These are phyloP conservation scores for Genyomyrus donnyi DNA, from an alignment of 2,113 vertebrate species.

Conservation along the genomic window DNA sequence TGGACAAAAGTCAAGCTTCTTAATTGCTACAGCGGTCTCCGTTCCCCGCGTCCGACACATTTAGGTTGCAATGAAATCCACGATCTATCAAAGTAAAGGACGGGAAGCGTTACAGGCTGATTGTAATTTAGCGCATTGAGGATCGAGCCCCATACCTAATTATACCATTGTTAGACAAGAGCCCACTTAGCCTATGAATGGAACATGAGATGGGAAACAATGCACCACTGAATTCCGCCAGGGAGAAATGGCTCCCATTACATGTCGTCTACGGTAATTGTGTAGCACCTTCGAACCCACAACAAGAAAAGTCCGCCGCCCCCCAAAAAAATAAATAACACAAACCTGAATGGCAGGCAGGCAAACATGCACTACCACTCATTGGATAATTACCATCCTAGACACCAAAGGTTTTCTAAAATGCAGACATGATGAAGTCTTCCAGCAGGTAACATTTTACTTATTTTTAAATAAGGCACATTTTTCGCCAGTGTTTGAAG, in stretches of 20 bases:
- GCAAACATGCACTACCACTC: neutral
- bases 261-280: neutral
- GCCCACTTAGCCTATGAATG: neutral
- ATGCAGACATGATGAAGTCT: neutral
- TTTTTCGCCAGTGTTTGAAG: neutral
- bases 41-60: neutral
- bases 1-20: neutral
- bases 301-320: neutral
- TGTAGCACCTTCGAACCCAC: neutral
- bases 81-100: neutral
- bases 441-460: neutral
- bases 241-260: neutral
- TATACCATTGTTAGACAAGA: neutral
- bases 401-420: neutral
- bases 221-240: neutral
- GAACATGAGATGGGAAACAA: neutral
- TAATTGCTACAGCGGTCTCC: neutral
- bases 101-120: neutral
- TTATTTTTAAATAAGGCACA: neutral
- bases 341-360: neutral
- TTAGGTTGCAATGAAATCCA: conserved; percentile 4
- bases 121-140: neutral
- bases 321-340: neutral
- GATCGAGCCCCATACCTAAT: neutral
- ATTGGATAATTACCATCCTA: neutral